These are phyloP conservation scores for Knipowitschia caucasica DNA, from an alignment of 2,797 vertebrate genomes.

Conservation along the genomic window DNA sequence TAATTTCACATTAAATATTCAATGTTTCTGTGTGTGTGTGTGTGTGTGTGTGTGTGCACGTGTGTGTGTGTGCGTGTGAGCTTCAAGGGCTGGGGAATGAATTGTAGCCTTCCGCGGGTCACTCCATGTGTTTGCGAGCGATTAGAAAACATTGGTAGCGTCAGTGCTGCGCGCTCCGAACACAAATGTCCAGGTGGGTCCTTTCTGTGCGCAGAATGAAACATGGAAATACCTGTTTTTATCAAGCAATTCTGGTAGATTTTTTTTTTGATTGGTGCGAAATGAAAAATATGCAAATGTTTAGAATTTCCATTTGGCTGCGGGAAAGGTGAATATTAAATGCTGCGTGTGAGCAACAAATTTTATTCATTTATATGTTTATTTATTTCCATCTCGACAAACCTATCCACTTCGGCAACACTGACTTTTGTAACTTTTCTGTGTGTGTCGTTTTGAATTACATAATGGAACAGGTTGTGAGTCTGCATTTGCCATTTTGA, in stretches of 20 bases:
- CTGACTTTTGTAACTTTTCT: not conserved
- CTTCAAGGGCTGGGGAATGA: constrained; percentile 16
- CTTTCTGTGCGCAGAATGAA: not conserved
- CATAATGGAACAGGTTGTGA: not conserved
- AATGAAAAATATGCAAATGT: constrained; percentile 7
- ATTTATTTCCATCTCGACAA: not conserved
- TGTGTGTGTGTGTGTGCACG: no score
- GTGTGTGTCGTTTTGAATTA: not conserved
- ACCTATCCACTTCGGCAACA: not conserved
- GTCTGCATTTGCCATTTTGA: not conserved
- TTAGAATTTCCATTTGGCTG: not conserved
- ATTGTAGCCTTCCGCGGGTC: constrained; percentile 30
- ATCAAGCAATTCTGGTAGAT: constrained; percentile 1
- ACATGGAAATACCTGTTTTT: constrained; percentile 9
- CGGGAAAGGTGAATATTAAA: not conserved
- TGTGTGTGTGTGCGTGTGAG: constrained; percentile 14
- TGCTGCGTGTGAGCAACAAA: not conserved
- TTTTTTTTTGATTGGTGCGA: not conserved
- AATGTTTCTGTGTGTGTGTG: constrained; percentile 14
- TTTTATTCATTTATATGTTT: not conserved
- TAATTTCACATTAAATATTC: constrained; percentile 60
- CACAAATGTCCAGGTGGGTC: constrained; percentile 12
- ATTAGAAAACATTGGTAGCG: constrained; percentile 23
- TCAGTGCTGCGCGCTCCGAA: constrained; percentile 12
- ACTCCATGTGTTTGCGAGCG: constrained; percentile 17